Evolutionary conservation across 1,140 invertebrate genomes (phyloP), one percentile per base, ranked within the genome.

Genomic region (Chlorops oryzae): DNA sequence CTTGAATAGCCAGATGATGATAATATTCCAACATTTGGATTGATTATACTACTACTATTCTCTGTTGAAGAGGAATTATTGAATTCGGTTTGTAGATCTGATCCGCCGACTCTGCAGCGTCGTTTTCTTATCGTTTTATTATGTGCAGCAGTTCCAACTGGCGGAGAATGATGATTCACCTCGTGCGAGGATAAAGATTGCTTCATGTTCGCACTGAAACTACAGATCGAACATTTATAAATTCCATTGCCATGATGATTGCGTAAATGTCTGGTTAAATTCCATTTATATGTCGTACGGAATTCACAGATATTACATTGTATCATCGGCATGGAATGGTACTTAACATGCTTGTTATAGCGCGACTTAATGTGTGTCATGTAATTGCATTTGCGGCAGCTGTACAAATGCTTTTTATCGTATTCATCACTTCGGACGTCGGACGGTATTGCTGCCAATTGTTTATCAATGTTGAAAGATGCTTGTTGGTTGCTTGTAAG

Each of bases 241-340:
- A 82, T 81, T 13, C 89, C 90, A 18, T 78, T 81, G 0, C 87
- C 87, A 35, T 82, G 86, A 66, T 96, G 93, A 66, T 93, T 94
- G 70, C 89, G 86, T 74, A 88, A 88, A 65, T 97, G 92, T 13
- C 92, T 79, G 64, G 96, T 92, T 68, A 94, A 79, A 74, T 95
- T 95, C 68, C 68, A 72, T 25, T 72, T 72, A 55, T 72, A 72
- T 5, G 92, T 87, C 7, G 92, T 94, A 44, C 87, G 83, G 70
- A 96, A 97, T 61, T 92, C 89, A 74, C 93, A 97, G 62, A 87
- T 84, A 38, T 85, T 84, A 74, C 93, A 97, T 69, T 95, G 92
- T 54, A 92, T 91, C 83, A 90, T 90, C 44, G 89, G 89, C 85
- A 92, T 88, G 32, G 87, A 89, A 72, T 94, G 89, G 63, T 93